Percentiles rank a stretch among this genome's conserved stretches.
phyloP scores from a whole-genome alignment of 2,113 vertebrate species.

The Tachycineta bicolor region DNA sequence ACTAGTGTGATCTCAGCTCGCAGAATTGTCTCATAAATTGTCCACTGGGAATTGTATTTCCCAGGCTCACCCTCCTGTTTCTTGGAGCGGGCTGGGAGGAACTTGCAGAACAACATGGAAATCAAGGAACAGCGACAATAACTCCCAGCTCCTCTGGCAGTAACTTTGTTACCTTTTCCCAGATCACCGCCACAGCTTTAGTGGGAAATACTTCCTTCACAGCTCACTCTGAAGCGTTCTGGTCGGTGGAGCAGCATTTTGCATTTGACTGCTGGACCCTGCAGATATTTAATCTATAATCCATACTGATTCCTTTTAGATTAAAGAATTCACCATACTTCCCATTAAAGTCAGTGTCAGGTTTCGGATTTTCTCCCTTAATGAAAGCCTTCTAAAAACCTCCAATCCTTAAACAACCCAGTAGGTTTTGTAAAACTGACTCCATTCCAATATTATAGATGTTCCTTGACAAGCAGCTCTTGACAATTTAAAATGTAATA shows the following conservation, averaged over 20 bases:
- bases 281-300: neutral
- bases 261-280: neutral
- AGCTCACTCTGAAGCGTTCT: neutral
- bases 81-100: neutral
- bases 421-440: neutral
- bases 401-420: neutral
- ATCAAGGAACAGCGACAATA: neutral
- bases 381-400: neutral
- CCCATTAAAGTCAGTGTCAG: neutral
- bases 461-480: neutral
- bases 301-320: neutral
- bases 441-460: neutral
- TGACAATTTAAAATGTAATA: neutral
- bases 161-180: neutral
- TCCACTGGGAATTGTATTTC: neutral
- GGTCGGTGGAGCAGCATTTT: neutral
- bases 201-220: neutral
- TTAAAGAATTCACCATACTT: neutral
- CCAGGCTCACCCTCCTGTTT: neutral
- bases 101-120: neutral
- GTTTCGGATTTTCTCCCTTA: neutral
- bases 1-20: fast-evolving
- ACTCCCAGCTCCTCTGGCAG: neutral
- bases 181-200: neutral
- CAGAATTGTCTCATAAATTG: neutral